Conservation (phyloP, 2,113 vertebrate genomes). For the Dolichotis patagonum region DNA sequence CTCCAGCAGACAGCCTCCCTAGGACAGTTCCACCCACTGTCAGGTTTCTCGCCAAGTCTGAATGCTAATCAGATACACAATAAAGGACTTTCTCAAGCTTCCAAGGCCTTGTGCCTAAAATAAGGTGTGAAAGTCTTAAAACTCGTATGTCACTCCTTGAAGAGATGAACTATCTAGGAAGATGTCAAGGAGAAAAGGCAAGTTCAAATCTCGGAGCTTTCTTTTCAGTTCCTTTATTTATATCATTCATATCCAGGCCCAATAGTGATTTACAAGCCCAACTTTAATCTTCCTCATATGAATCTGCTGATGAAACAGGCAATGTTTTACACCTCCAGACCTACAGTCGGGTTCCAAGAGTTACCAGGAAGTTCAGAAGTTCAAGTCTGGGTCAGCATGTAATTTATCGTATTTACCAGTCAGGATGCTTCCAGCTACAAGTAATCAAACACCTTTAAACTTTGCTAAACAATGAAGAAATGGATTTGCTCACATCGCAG, state of each 20-base stretch:
- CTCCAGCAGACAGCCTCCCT: background rate
- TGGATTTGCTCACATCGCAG: background rate
- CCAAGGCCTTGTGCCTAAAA: background rate
- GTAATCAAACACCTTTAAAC: slow-evolving; percentile 20
- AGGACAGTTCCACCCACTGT: background rate
- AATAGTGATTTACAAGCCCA: background rate
- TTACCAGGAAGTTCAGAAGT: slow-evolving; percentile 35
- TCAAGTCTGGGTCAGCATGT: background rate
- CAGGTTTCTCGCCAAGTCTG: background rate
- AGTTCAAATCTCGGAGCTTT: background rate
- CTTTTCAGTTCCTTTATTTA: background rate
- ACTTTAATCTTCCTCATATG: background rate
- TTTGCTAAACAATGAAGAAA: background rate
- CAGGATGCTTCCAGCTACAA: background rate
- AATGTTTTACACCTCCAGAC: background rate
- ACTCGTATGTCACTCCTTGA: background rate
- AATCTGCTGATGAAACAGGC: background rate
- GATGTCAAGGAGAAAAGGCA: background rate
- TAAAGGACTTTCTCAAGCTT: background rate
- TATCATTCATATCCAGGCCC: background rate
- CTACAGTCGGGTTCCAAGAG: background rate
- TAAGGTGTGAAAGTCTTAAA: background rate
- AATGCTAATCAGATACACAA: background rate
- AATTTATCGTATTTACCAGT: background rate
- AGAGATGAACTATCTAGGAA: background rate